Base-by-base conservation (phyloP, 1,140 invertebrate species). In the Eubasilissa regina region DNA sequence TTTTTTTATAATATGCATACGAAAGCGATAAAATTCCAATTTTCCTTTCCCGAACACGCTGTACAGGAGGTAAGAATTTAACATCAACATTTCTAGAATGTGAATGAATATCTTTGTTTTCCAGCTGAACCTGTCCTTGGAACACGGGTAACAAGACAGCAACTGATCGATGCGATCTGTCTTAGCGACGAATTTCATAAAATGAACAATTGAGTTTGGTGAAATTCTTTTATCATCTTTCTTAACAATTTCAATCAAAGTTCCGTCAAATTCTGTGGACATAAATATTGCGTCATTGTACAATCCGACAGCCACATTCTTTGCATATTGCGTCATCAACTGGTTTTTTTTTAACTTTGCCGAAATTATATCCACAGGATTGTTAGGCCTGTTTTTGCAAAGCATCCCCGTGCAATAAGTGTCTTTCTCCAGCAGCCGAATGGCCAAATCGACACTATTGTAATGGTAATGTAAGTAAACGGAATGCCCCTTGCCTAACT, bases 321-420 rank as follows among this genome's bases (percentile, higher is more conserved):
- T 45, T 45, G 35, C 64, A 13, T 68, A 68, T 45, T 68, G 13
- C n/a, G 17, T 17, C 15, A 0, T 68, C n/a, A n/a, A 68, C 9
- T 68, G 12, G 3, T 44, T 44, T 4, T 47, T 68, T 44, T 13
- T 68, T 8, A 68, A 25, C 25, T 62, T 68, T 10, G 35, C 9
- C 12, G 15, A 19, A 10, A 21, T 19, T 9, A 68, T 11, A 47
- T 45, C 64, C 13, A 0, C 10, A 3, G 64, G 64, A 47, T 47
- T 47, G 47, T 68, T 47, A 0, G 13, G 12, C 0, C 43, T 11
- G 8, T 48, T 68, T 68, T 17, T 47, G 21, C 44, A 21, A 9
- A 68, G 43, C 44, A 68, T 47, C 15, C 64, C 64, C 4, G 64
- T 68, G 44, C 35, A 68, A 47, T 68, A 68, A 17, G 64, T 68